Base-by-base conservation (phyloP, 2,113 vertebrate genomes). In the Columba livia region DNA sequence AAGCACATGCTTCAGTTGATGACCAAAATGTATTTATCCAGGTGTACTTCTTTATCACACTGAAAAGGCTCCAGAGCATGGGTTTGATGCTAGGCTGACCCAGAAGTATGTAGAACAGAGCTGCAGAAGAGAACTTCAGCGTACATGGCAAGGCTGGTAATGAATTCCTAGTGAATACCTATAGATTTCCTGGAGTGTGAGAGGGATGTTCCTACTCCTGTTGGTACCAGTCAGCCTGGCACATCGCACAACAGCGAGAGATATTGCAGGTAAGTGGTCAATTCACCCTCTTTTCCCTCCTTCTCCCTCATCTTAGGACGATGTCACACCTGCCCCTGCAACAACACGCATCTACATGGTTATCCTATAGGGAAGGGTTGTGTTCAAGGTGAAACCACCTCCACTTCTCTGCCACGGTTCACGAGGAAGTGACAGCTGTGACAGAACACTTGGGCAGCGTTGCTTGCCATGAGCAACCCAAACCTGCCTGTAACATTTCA, bases 401-500 rank as follows among this genome's bases (percentile, higher is more conserved):
- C 42, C 20, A 11, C 44, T 64, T 72, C 66, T 85, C 47, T 51
- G 62, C 31, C 24, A 6, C 5, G 3, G 25, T 62, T 94, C 77
- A 16, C 61, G 31, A 77, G 75, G 36, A 90, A 65, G 47, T 36
- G 74, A 79, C 44, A 65, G 56, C 56, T 44, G 28, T 31, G 71
- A 78, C 64, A 83, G 77, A 89, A 83, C 75, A 70, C 6, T 6
- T 10, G 5, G 61, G 60, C 28, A 54, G 53, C 6, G 0, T 75
- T 80, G 87, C 87, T 88, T 94, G 29, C 69, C 58, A 36, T 1
- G 0, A 79, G 44, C 70, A 62, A 42, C 40, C 85, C 67, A 85
- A 91, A 97, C 79, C 61, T 65, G 64, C 84, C 57, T 8, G 29
- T 47, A 82, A 38, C 17, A 5, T 75, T 92, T 95, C 50, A 66